A percentile compares a stretch with the other conserved stretches of the same genome.
Conservation (phyloP, 2,113 vertebrate species). For the Petrocephalus microphthalmus region DNA sequence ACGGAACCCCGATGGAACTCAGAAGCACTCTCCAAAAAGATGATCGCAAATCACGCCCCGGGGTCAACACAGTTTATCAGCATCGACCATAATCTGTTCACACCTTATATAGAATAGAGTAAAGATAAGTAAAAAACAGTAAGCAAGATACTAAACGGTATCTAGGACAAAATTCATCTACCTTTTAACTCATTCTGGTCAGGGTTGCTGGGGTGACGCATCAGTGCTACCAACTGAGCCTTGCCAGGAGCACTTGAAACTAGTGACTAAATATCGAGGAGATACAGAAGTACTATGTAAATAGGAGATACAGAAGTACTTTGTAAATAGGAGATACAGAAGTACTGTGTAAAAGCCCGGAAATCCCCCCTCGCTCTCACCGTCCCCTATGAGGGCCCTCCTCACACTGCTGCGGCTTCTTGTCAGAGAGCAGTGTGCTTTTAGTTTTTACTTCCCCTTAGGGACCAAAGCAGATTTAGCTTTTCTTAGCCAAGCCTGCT, state of each 20-base stretch:
- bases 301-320: background rate
- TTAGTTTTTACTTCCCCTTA: background rate
- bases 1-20: background rate
- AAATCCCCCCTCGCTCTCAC: background rate
- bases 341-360: background rate
- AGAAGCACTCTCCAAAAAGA: background rate
- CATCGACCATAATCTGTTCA: background rate
- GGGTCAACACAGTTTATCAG: background rate
- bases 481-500: background rate
- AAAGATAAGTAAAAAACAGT: background rate
- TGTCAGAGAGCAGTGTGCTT: background rate
- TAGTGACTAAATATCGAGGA: background rate
- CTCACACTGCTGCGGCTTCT: background rate
- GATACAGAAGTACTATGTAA: background rate
- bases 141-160: background rate
- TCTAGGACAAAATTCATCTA: background rate
- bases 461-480: background rate
- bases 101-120: background rate
- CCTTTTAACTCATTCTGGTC: background rate
- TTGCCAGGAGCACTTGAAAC: background rate
- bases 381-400: background rate
- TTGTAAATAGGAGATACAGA: no score
- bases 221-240: no score
- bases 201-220: background rate
- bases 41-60: background rate